Base-by-base conservation (phyloP, 2,797 vertebrate species). In the Cynopterus sphinx region DNA sequence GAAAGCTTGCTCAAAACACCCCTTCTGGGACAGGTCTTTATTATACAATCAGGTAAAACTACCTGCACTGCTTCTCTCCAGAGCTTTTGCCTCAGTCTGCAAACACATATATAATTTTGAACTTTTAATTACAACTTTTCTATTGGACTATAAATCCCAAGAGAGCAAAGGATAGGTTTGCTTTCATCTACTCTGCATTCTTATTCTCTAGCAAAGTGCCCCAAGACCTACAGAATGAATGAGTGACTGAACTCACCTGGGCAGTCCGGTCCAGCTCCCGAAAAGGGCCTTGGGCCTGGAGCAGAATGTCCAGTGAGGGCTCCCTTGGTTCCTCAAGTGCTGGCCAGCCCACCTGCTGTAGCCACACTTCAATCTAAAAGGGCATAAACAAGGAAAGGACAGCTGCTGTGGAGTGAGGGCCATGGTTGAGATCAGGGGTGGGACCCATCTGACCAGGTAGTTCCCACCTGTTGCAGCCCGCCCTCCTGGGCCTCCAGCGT, bases 321-420 rank as follows among this genome's bases (percentile, higher is more conserved):
- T 99, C 99, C 10, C 91, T 98, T 98, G 49, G 96, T 70, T 96
- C 98, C 95, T 98, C 98, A 57, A 99, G 98, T 9, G 96, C 97
- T 53, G 97, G 98, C 96, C 99, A 99, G 12, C 99, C 99, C 8
- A 99, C 99, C 26, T 99, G 97, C 98, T 99, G 98, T 4, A 99
- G 98, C 99, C 99, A 99, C 55, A 96, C 96, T 93, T 98, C 98
- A 97, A 99, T 99, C 99, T 99, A 98, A 49, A 90, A 36, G 33
- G 53, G 36, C 39, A 92, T 4, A 61, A 95, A 33, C 1, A 71
- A n/a, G 65, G 55, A 75, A 82, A 61, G 46, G 24, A 71, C 6
- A 90, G 67, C 36, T 61, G 85, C 63, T 73, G 19, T 36, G 53
- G 26, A 41, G 74, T 31, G 5, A 39, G 31, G 21, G 24, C 43